These are phyloP conservation scores for Montipora cactus DNA, from an alignment of 64 coral and sea anemone genomes.

Conservation along the genomic window DNA sequence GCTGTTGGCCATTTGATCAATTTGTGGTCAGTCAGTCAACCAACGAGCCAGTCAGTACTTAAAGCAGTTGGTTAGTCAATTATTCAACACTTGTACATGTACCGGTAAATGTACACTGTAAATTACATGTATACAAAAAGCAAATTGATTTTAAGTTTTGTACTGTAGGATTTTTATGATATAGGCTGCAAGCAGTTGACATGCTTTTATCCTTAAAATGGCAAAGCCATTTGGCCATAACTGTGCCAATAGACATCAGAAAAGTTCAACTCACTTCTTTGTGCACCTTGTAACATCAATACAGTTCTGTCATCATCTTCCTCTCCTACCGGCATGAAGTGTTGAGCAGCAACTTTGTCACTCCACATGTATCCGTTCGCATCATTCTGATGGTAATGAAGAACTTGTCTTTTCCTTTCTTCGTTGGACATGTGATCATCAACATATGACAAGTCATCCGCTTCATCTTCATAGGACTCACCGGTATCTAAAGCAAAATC, in stretches of 20 bases:
- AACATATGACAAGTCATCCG: constrained; percentile 43
- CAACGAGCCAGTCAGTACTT: no score
- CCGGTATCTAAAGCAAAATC: constrained; percentile 68
- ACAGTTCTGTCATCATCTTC: constrained; percentile 18
- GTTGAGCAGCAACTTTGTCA: not conserved
- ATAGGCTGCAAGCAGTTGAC: no score
- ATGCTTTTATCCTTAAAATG: no score
- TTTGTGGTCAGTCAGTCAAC: no score
- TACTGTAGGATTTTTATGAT: no score
- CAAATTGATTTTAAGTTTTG: no score
- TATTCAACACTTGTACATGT: no score
- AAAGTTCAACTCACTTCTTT: constrained; percentile 1
- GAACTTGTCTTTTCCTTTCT: constrained; percentile 10
- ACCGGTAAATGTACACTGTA: no score
- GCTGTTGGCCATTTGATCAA: no score
- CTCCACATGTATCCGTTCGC: not conserved
- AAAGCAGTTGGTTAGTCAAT: no score
- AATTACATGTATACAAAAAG: no score
- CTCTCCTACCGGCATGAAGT: constrained; percentile 21
- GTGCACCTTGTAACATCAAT: constrained; percentile 34
- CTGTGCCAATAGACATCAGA: not conserved
- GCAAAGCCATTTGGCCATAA: no score
- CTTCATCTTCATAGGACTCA: constrained; percentile 89
- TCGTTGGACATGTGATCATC: not conserved
- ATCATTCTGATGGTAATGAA: not conserved